Conservation (phyloP, 2,888 invertebrate species). For the Drosophila longiperda region DNA sequence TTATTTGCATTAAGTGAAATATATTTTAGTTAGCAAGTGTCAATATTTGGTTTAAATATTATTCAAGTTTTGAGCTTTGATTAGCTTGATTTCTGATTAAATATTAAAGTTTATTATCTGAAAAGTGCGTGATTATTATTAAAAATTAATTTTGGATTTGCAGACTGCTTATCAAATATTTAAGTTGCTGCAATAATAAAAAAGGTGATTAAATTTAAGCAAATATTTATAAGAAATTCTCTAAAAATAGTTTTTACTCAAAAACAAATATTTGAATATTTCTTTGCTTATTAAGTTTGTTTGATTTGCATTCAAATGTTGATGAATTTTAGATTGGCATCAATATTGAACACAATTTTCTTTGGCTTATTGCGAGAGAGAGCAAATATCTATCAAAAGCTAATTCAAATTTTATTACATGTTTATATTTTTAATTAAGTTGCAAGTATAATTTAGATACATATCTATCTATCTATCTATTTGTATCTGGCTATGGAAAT, state of each 20-base stretch:
- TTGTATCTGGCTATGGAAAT: conserved; percentile 1
- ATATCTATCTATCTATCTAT: neutral
- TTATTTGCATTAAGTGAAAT: conserved; percentile 20
- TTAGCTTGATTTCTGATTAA: conserved; percentile 1
- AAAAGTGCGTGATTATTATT: neutral
- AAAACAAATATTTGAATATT: neutral
- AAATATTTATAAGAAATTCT: neutral
- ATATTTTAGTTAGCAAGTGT: conserved; percentile 18
- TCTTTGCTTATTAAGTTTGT: neutral
- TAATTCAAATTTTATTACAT: neutral
- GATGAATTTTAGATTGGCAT: neutral
- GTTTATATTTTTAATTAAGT: neutral
- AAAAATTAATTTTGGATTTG: conserved; percentile 3
- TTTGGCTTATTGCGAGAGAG: too few relatives aligned
- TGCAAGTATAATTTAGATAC: conserved; percentile 6
- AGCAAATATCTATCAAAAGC: neutral
- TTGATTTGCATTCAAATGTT: neutral
- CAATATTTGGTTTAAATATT: neutral
- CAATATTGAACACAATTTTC: neutral
- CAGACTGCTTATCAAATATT: conserved; percentile 20
- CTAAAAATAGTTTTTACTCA: neutral
- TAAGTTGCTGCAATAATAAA: neutral
- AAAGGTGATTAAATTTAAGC: neutral
- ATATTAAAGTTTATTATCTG: conserved; percentile 2
- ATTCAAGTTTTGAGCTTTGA: conserved; percentile 7